These are phyloP conservation scores for Drosophila asahinai DNA, from an alignment of 1,140 invertebrate species.

Conservation along the genomic window DNA sequence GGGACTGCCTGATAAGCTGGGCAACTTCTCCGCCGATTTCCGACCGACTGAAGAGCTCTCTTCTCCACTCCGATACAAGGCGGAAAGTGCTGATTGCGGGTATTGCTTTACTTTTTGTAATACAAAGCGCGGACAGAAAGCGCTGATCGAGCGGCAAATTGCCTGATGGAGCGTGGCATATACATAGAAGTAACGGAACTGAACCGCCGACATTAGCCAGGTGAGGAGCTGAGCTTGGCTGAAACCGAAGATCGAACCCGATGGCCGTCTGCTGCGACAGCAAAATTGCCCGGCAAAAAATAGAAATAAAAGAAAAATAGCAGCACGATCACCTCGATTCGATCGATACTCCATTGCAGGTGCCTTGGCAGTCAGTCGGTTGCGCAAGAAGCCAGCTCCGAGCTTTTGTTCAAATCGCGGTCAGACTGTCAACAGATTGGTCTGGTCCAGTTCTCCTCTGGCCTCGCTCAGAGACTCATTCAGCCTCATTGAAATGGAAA, in stretches of 20 bases:
- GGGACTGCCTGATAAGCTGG: slow-evolving; percentile 37
- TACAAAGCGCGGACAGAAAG: slow-evolving; percentile 57
- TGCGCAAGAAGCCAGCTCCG: slow-evolving; percentile 30
- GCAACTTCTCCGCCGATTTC: slow-evolving; percentile 31
- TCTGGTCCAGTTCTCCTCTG: slow-evolving; percentile 35
- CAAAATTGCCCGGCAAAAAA: slow-evolving; percentile 24
- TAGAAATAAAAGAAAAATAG: slow-evolving; percentile 8
- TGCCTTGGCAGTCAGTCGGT: slow-evolving; percentile 33
- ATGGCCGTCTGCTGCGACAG: slow-evolving; percentile 39
- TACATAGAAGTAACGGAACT: slow-evolving; percentile 69
- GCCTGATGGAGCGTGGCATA: slow-evolving; percentile 75
- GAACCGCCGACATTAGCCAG: slow-evolving; percentile 38
- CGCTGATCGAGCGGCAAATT: slow-evolving; percentile 75
- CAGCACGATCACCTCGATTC: slow-evolving; percentile 54
- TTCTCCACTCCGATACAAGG: slow-evolving; percentile 14
- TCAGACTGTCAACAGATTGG: slow-evolving; percentile 48
- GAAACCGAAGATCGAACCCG: slow-evolving; percentile 28
- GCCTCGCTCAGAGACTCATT: slow-evolving; percentile 40
- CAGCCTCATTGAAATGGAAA: slow-evolving; percentile 74
- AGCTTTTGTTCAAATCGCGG: slow-evolving; percentile 43
- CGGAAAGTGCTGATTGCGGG: slow-evolving; percentile 61
- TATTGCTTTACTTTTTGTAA: slow-evolving; percentile 46
- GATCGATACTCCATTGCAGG: slow-evolving; percentile 31
- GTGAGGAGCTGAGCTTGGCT: slow-evolving; percentile 13
- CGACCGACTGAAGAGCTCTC: slow-evolving; percentile 27